These are phyloP conservation scores for Heterocephalus glaber DNA, from an alignment of 2,113 vertebrate species.

Conservation along the genomic window DNA sequence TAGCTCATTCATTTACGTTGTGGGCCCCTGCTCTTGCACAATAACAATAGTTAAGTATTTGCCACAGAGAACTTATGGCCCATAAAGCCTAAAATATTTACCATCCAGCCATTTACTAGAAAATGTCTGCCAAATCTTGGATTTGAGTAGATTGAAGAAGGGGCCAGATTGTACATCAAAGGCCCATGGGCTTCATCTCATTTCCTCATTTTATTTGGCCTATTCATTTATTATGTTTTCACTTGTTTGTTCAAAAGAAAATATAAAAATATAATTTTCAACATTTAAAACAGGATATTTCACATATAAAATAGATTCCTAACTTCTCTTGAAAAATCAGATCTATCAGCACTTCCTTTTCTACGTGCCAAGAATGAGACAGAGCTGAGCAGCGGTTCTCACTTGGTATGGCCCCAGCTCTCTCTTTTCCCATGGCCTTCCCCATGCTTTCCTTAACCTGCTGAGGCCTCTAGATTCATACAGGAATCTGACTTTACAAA, in stretches of 20 bases:
- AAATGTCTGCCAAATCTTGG: neutral
- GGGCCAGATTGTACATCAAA: neutral
- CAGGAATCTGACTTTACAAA: neutral
- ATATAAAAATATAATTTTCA: neutral
- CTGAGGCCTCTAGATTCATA: neutral
- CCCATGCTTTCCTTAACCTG: neutral
- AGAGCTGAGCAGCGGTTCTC: neutral
- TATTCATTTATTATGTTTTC: neutral
- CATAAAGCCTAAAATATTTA: neutral
- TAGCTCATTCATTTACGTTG: neutral
- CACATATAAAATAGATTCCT: neutral
- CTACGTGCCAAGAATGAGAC: neutral
- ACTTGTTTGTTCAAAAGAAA: neutral
- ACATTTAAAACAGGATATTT: conserved; percentile 34
- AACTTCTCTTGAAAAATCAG: neutral
- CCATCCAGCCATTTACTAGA: neutral
- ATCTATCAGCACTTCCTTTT: neutral
- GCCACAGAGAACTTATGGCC: neutral
- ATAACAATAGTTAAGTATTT: neutral
- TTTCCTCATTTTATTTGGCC: neutral
- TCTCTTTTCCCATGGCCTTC: neutral
- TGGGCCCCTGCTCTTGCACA: neutral
- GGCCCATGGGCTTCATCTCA: neutral
- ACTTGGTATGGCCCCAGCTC: neutral
- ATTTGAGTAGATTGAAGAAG: neutral